phyloP scores from a whole-genome alignment of 2,113 vertebrate genomes.

The Pipa parva region DNA sequence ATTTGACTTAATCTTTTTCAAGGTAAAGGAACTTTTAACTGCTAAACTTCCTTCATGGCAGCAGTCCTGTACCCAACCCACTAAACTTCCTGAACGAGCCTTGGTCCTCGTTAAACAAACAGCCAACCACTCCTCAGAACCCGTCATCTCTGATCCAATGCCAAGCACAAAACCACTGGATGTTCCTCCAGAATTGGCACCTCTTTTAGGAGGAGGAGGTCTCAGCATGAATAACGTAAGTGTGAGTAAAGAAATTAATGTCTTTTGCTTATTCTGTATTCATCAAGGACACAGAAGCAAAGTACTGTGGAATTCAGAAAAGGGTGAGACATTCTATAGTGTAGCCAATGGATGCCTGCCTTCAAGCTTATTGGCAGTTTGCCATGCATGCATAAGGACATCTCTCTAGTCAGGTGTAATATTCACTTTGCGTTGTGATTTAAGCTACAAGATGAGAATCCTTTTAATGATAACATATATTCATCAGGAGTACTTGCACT shows the following conservation, averaged over 20 bases:
- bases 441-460: too few species aligned
- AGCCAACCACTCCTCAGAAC: constrained; percentile 50
- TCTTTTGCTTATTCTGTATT: not conserved
- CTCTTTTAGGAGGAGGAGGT: constrained; percentile 33
- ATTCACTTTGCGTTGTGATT: too few species aligned
- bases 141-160: constrained; percentile 27
- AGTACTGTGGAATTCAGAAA: too few species aligned
- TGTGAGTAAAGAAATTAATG: not conserved
- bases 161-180: constrained; percentile 38
- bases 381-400: too few species aligned
- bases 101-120: constrained; percentile 75
- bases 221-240: constrained; percentile 41
- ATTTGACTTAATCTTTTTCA: constrained; percentile 7
- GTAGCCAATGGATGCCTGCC: too few species aligned
- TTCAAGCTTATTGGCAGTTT: too few species aligned
- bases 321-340: too few species aligned
- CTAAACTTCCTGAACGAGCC: constrained; percentile 74
- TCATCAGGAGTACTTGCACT: too few species aligned
- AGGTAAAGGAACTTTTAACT: constrained; percentile 74
- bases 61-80: constrained; percentile 72
- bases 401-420: too few species aligned
- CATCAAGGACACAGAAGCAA: too few species aligned
- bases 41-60: constrained; percentile 76
- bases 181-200: constrained; percentile 35
- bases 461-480: too few species aligned